A percentile compares a stretch with the other conserved stretches of the same genome.
Conservation (phyloP, 2,797 vertebrate genomes). For the Cephalopachus bancanus region DNA sequence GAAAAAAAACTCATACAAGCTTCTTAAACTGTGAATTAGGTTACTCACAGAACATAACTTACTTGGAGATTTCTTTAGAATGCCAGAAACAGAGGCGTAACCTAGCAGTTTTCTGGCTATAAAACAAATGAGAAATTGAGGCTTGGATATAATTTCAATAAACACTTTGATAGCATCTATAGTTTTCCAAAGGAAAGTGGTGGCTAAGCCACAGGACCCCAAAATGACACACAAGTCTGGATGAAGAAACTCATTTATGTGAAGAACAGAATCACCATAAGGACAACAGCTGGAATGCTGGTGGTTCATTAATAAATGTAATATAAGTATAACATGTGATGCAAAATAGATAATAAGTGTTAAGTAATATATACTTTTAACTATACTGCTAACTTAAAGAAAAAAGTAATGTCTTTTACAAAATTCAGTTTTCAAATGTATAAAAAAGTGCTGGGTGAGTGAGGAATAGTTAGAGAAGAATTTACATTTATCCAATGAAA, state of each 20-base stretch:
- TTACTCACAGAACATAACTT: slow-evolving; percentile 30
- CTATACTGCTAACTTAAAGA: slow-evolving; percentile 54
- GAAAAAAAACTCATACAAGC: background rate
- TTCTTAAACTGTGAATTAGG: slow-evolving; percentile 56
- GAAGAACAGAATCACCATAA: background rate
- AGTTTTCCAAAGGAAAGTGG: slow-evolving; percentile 64
- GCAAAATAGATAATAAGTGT: slow-evolving; percentile 25
- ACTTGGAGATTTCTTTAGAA: slow-evolving; percentile 53
- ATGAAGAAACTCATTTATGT: slow-evolving; percentile 58
- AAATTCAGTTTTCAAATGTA: slow-evolving; percentile 65
- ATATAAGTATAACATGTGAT: slow-evolving; percentile 36
- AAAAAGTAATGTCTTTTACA: slow-evolving; percentile 61
- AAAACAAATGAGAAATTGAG: slow-evolving; percentile 62
- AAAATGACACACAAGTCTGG: slow-evolving; percentile 22
- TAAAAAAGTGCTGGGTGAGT: background rate
- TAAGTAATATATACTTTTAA: slow-evolving; percentile 48
- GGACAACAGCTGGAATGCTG: slow-evolving; percentile 58
- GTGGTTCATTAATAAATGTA: slow-evolving; percentile 45
- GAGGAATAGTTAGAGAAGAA: slow-evolving; percentile 58
- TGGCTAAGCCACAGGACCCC: slow-evolving; percentile 49
- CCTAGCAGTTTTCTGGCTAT: slow-evolving; percentile 44
- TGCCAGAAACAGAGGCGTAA: slow-evolving; percentile 25
- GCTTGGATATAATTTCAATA: slow-evolving; percentile 60
- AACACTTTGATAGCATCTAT: slow-evolving; percentile 35
- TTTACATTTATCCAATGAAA: slow-evolving; percentile 64